Base-by-base conservation (phyloP, 2,797 vertebrate genomes). In the Thripadectes ignobilis region DNA sequence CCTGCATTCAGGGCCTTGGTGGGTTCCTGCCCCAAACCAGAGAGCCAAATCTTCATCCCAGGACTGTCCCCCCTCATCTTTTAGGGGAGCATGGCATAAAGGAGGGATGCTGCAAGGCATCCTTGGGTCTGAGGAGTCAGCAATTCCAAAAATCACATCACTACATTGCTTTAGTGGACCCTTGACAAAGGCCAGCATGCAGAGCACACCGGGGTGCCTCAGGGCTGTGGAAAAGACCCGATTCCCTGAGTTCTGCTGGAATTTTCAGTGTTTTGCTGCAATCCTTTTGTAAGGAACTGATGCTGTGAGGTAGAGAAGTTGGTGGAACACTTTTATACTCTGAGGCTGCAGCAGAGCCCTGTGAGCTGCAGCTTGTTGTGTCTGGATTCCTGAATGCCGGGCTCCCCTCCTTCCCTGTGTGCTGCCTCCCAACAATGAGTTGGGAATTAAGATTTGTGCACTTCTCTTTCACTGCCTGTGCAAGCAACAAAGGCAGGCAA, bases 81-180 rank as follows among this genome's bases (percentile, higher is more conserved):
- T 7, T n/a, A 51, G n/a, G 45, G 9, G 43, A 68, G 12, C 21
- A 6, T 8, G 48, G 62, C 24, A 41, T 7, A 5, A 71, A 45
- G 51, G 3, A 61, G 48, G 16, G 45, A 5, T 57, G 39, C 55
- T 75, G 43, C 36, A 68, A 36, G 67, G 26, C 23, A 5, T 39
- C 14, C 0, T 2, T 67, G 57, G n/a, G 6, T 41, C 18, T 9
- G 23, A 55, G 23, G 21, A 24, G 22, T 7, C 34, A 86, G 11
- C 9, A 6, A 3, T 27, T 54, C 45, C 74, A 41, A 27, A 54
- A 63, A 14, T 21, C 0, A 0, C 30, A 8, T 12, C 3, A 1
- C 32, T 15, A 0, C 0, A 0, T 16, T 2, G 16, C 43, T 71
- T 13, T 4, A 9, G 51, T 17, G 49, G 58, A 23, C 12, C 8